Evolutionary conservation across 2,113 vertebrate species (phyloP).

Genomic region (Hemicordylus capensis): DNA sequence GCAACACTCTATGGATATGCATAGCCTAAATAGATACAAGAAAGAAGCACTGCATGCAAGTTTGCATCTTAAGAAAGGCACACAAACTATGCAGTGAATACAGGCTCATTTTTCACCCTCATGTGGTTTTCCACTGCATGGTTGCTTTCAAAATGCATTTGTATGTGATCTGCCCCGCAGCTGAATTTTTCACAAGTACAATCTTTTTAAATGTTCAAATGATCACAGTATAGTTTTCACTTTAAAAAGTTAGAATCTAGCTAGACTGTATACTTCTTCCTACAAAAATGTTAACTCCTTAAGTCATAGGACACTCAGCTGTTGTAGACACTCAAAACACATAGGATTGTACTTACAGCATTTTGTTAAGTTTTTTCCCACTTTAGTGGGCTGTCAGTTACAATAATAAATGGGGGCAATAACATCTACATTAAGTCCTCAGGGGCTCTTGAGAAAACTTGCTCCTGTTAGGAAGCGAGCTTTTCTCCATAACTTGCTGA

Average conservation of each 20-base stretch:
- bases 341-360: too few relatives aligned
- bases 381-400: not conserved
- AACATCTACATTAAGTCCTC: not conserved
- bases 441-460: not conserved
- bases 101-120: not conserved
- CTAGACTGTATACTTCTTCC: not conserved
- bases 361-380: too few relatives aligned
- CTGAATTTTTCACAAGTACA: not conserved
- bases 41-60: not conserved
- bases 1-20: not conserved
- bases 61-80: not conserved
- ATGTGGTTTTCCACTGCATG: not conserved
- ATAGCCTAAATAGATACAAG: rapidly evolving
- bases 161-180: rapidly evolving
- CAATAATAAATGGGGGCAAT: not conserved
- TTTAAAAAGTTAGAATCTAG: not conserved
- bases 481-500: not conserved
- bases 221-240: not conserved
- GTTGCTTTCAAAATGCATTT: rapidly evolving
- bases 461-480: rapidly evolving
- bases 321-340: not conserved
- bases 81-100: not conserved
- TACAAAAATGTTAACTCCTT: not conserved
- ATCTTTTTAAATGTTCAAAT: not conserved
- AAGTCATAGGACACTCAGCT: not conserved